Evolutionary conservation across 2,797 vertebrate species (phyloP), one percentile per base, ranked within the genome.

Genomic region (Catharus ustulatus): DNA sequence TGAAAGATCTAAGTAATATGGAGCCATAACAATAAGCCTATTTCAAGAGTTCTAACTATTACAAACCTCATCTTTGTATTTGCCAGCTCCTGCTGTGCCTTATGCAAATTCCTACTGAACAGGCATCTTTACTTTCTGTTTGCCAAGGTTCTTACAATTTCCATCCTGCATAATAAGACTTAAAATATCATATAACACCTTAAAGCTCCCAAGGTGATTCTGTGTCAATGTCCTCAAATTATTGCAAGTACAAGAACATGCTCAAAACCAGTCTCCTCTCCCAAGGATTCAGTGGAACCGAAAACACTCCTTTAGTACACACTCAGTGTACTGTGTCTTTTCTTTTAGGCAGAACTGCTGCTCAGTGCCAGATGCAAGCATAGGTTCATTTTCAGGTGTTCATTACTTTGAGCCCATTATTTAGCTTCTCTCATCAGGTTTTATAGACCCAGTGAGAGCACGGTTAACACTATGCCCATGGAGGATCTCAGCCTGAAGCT

Each of bases 401-500:
- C 20, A 14, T 52, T 42, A 71, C 61, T 58, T 57, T 9, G 11
- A 57, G 30, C 5, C 66, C 15, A 13, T 75, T 57, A 64, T 42
- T 92, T 48, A 24, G 16, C n/a, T 48, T 57, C 61, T 67, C 54
- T 18, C 9, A 2, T 18, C 0, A 0, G 29, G 17, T 72, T 84
- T 89, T 66, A 79, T 1, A 58, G n/a, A 64, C 3, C 8, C 1
- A 1, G 21, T 10, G 64, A 80, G 61, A 59, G 29, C 46, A 64
- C 0, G 0, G 42, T 51, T 75, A 63, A 54, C 19, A 7, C 17
- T 6, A 6, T 6, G 14, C 3, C 43, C 40, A 23, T 30, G 10
- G 34, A 58, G 29, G 42, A 59, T 5, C 11, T 11, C 34, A 49
- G n/a, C 15, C 43, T 14, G 45, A 80, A 23, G 30, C 34, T 42